Conservation (phyloP, 1,140 invertebrate genomes). For the Heliconius congener region DNA sequence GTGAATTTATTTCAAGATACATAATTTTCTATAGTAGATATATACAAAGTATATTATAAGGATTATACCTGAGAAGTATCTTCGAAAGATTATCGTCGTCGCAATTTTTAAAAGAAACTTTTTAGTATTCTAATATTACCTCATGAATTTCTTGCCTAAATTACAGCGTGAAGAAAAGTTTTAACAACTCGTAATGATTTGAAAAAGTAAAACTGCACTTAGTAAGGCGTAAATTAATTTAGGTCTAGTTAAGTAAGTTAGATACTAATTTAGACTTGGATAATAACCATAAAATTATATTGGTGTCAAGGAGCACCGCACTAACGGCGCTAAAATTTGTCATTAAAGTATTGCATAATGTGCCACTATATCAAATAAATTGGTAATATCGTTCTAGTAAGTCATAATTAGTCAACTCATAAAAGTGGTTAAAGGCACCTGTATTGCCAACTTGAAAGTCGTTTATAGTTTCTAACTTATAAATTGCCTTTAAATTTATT, state of each 20-base stretch:
- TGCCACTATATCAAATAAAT: conserved; percentile 33
- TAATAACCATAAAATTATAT: conserved; percentile 10
- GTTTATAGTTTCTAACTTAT: conserved; percentile 18
- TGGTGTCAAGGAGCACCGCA: conserved; percentile 1
- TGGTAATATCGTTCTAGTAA: conserved; percentile 31
- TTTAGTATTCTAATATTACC: not conserved
- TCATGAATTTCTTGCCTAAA: not conserved
- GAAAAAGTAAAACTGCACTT: not conserved
- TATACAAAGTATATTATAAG: not conserved
- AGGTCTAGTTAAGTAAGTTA: not conserved
- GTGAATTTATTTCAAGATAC: too few species aligned
- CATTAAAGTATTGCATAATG: conserved; percentile 17
- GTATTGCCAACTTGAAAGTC: conserved; percentile 17
- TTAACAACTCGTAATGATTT: not conserved
- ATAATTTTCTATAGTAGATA: too few species aligned
- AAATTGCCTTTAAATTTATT: conserved; percentile 26
- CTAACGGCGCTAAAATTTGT: conserved; percentile 2
- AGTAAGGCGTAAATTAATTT: not conserved
- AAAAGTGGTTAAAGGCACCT: conserved; percentile 35
- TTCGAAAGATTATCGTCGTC: not conserved
- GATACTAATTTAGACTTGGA: not conserved
- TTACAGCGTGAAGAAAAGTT: not conserved
- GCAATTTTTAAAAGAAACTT: not conserved
- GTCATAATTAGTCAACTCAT: conserved; percentile 24
- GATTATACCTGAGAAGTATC: not conserved